These are phyloP conservation scores for Drosophila pruinosa DNA, from an alignment of 1,140 invertebrate species.

Conservation along the genomic window DNA sequence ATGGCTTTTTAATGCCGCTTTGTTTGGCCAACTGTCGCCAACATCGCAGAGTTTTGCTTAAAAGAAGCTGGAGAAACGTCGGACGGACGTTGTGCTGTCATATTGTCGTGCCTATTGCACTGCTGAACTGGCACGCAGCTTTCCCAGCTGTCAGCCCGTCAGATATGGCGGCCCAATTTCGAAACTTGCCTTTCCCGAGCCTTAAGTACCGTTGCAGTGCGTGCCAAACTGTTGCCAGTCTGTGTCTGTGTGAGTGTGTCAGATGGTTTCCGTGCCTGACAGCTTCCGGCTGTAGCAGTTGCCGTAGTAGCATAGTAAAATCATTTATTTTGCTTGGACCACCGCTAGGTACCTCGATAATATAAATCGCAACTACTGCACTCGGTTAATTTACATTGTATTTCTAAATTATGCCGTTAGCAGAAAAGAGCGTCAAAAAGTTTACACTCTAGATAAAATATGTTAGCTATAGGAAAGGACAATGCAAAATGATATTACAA, in stretches of 20 bases:
- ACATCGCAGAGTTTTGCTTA: constrained; percentile 13
- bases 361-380: constrained; percentile 49
- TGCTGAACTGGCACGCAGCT: constrained; percentile 63
- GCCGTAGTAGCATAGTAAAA: constrained; percentile 15
- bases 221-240: constrained; percentile 62
- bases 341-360: constrained; percentile 19
- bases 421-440: background rate
- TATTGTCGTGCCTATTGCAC: constrained; percentile 7
- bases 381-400: constrained; percentile 62
- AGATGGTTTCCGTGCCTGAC: too few species aligned
- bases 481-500: too few species aligned
- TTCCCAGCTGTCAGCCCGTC: constrained; percentile 57
- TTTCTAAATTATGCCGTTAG: constrained; percentile 51
- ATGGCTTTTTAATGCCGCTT: constrained; percentile 70
- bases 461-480: too few species aligned
- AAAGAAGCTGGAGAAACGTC: constrained; percentile 19
- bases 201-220: constrained; percentile 33
- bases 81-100: background rate
- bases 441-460: background rate
- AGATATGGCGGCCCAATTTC: constrained; percentile 61
- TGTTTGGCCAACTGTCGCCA: constrained; percentile 33
- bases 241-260: constrained; percentile 16
- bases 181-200: constrained; percentile 51
- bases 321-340: constrained; percentile 26
- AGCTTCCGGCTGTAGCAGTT: constrained; percentile 29